Base-by-base conservation (phyloP, 2,888 invertebrate species). In the Sinotaia quadrata region DNA sequence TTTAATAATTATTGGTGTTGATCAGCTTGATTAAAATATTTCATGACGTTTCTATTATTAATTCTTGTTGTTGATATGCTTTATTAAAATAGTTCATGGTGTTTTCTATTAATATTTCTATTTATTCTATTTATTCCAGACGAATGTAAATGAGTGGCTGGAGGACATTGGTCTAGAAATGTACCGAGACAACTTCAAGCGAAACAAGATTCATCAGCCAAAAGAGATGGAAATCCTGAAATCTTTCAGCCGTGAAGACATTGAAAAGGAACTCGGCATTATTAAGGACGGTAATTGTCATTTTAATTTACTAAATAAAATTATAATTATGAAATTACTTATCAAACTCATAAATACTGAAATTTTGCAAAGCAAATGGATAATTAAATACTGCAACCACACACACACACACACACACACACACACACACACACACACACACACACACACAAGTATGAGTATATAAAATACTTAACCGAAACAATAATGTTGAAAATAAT, bases 181-280 rank as follows among this genome's bases (percentile, higher is more conserved):
- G 69, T 86, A 86, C 75, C 68, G 72, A 29, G 36, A 47, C 10
- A 76, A 78, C 51, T 86, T 86, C 71, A 67, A 70, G 10, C 63
- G 67, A 27, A 79, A 79, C 67, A 77, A 80, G 31, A 84, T 86
- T 37, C 63, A 67, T 12, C 73, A 73, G 4, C 69, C 78, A 2
- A 78, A 78, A 34, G 80, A 84, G 24, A 77, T 86, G 78, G 84
- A 84, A 67, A 76, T 80, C 15, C 69, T 85, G 18, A 85, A 85
- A 63, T 70, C 79, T 1, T 82, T 84, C 61, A 72, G 74, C 2
- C 51, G 74, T 10, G 69, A 76, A 21, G 84, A 84, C 15, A 79
- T 85, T 5, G 76, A 78, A 62, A 78, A 70, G 24, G 84, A 84
- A 44, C 69, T 86, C 18, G 76, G 76, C 34, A 83, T 86, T n/a